Percentiles rank a stretch among this genome's conserved stretches.
These are phyloP conservation scores for Macrotus californicus DNA, from an alignment of 2,113 vertebrate genomes.

Conservation along the genomic window DNA sequence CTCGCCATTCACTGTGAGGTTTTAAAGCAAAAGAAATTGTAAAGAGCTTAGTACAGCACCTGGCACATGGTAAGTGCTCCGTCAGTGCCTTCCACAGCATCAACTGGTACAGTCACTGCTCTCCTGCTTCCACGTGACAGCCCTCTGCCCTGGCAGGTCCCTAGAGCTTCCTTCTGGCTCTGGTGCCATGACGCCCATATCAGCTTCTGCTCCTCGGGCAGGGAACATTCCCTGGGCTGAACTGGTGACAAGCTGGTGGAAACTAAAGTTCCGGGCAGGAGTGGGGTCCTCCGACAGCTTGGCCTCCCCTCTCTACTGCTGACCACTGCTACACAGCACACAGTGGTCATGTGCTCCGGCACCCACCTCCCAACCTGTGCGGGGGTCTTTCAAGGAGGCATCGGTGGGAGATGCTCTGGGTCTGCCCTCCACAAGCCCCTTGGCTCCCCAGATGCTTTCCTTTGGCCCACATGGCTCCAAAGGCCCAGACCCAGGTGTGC, in stretches of 20 bases:
- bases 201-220: neutral
- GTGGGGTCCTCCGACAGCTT: accelerated
- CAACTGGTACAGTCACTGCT: accelerated
- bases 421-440: neutral
- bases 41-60: neutral
- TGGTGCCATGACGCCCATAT: accelerated
- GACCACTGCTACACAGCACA: accelerated
- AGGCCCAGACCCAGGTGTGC: neutral
- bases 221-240: neutral
- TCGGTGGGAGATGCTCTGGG: neutral
- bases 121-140: neutral
- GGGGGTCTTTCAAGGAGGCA: neutral
- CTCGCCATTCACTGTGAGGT: neutral
- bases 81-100: neutral
- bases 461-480: neutral
- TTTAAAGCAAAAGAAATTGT: neutral
- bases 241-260: neutral
- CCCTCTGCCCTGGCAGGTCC: neutral
- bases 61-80: neutral
- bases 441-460: accelerated
- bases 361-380: accelerated
- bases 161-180: too few relatives aligned
- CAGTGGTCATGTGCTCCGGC: accelerated
- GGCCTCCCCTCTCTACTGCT: neutral
- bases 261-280: neutral